These are phyloP conservation scores for Threskiornis aethiopicus DNA, from an alignment of 2,797 vertebrate species.

Conservation along the genomic window DNA sequence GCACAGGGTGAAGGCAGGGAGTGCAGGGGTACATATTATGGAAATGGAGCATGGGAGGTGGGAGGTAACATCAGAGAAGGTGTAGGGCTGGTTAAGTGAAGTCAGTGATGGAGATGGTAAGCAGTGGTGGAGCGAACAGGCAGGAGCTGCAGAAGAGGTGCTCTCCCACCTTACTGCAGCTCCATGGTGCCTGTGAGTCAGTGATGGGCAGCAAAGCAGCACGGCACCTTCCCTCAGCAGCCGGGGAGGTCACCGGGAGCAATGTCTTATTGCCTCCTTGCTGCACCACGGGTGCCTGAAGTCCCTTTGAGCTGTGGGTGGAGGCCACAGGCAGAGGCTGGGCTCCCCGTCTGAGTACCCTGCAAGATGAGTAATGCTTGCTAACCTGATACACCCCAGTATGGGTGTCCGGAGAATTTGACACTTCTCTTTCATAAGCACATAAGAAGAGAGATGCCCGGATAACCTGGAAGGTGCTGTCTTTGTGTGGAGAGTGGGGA, in stretches of 20 bases:
- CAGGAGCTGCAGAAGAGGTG: background rate
- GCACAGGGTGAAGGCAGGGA: background rate
- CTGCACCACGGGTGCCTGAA: background rate
- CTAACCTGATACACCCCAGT: background rate
- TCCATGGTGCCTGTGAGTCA: background rate
- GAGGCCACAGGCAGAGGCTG: background rate
- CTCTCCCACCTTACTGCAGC: background rate
- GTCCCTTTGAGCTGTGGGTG: background rate
- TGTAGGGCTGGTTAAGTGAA: background rate
- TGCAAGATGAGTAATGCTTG: too few species aligned
- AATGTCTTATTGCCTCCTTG: background rate
- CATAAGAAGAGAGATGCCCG: accelerated
- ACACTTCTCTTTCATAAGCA: background rate
- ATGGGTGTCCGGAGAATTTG: background rate
- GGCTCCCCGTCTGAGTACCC: background rate
- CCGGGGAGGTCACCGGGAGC: background rate
- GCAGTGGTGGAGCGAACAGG: accelerated
- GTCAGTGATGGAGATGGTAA: background rate
- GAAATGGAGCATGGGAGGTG: background rate
- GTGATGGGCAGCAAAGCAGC: background rate
- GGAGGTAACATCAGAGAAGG: background rate
- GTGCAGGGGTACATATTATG: too few species aligned
- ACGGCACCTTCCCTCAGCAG: background rate
- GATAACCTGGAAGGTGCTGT: background rate
- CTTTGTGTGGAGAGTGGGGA: background rate